A percentile compares a stretch with the other conserved stretches of the same genome.
phyloP scores from a whole-genome alignment of 2,797 vertebrate genomes.

The Cygnus olor region DNA sequence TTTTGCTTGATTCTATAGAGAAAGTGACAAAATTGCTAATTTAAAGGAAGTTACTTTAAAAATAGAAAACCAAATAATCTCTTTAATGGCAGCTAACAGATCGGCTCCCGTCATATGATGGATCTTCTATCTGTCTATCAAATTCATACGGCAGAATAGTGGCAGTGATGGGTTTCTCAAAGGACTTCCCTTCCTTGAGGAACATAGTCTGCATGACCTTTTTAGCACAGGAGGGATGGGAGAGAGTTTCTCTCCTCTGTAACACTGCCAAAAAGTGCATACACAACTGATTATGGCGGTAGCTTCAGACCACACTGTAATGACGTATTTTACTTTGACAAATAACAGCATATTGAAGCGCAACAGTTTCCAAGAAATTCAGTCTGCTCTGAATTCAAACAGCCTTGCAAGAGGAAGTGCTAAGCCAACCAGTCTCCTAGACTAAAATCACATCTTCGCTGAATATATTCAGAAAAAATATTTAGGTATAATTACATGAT shows the following conservation, averaged over 20 bases:
- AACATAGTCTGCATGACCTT: neutral
- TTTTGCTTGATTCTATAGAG: neutral
- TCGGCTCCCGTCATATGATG: neutral
- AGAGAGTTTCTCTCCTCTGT: neutral
- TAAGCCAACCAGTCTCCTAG: neutral
- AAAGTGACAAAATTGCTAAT: neutral
- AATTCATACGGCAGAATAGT: neutral
- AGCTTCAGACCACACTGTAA: neutral
- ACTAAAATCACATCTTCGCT: conserved; percentile 14
- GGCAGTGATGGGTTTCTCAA: neutral
- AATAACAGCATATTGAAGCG: neutral
- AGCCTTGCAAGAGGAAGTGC: neutral
- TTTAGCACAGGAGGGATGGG: neutral
- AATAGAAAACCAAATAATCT: neutral
- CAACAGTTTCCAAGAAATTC: neutral
- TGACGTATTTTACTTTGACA: neutral
- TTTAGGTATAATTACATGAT: conserved; percentile 33
- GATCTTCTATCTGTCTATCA: neutral
- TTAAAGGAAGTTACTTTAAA: neutral
- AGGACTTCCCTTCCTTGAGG: neutral
- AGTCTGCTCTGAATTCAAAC: conserved; percentile 5
- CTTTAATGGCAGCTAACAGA: neutral
- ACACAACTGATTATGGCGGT: neutral
- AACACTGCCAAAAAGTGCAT: neutral
- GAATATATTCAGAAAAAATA: conserved; percentile 44